Base-by-base conservation (phyloP, 1,140 invertebrate genomes). In the Lordiphosa stackelbergi region DNA sequence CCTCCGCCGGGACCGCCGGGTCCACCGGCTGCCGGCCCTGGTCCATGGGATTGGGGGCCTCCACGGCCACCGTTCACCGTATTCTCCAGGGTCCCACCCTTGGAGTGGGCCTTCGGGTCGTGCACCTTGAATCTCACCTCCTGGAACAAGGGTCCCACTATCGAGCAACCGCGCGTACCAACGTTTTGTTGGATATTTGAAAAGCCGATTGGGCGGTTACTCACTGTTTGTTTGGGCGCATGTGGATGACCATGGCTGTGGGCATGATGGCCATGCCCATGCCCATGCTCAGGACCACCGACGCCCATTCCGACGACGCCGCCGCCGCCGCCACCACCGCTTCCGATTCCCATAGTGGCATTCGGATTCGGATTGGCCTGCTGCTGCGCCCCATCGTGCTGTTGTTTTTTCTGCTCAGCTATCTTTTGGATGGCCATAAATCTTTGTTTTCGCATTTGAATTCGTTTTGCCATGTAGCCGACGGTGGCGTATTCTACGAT, bases 41-140 rank as follows among this genome's bases (percentile, higher is more conserved):
- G 73, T 34, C 74, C 73, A 45, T 73, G 75, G 35, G 74, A 66
- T 90, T 90, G 74, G 90, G 91, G 43, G 90, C 92, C 84, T 89
- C 90, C 89, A 52, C 92, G 88, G 2, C 93, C 91, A 31, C 95
- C 95, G 86, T 96, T 96, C 49, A 96, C 94, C 35, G 94, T 96
- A 87, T 96, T 96, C 89, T 96, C 95, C 61, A 96, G 90, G 2
- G 95, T 95, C 22, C 94, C 95, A 47, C 95, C 95, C 90, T 96
- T 96, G 85, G 94, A 95, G 88, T 96, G 95, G 84, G 93, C 94
- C 89, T 96, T 96, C 8, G 95, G 95, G 90, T 96, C 95, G 89
- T 96, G 94, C 54, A 96, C 94, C 90, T 96, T 96, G 91, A 96
- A 96, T 85, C 95, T 93, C 88, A 97, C 95, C 92, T 96, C 95